phyloP scores from a whole-genome alignment of 1,140 invertebrate species.

The Arctopsyche grandis region DNA sequence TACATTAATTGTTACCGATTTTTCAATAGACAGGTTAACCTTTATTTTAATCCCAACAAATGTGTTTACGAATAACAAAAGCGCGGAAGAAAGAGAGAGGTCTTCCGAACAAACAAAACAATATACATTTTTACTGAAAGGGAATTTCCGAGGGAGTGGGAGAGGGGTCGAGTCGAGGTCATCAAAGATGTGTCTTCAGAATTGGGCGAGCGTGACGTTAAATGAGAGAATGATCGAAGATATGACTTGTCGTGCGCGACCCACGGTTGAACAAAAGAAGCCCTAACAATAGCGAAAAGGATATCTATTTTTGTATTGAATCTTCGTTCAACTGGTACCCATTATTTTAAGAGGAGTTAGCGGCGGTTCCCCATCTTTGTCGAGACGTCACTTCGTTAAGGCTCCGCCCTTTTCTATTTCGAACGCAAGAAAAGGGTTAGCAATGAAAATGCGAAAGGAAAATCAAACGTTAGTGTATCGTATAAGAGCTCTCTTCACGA shows the following conservation, averaged over 20 bases:
- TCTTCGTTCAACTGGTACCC: constrained; percentile 16
- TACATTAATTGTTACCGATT: no score
- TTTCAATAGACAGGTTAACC: not conserved
- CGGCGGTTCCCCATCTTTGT: not conserved
- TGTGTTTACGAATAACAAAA: not conserved
- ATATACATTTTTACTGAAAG: not conserved
- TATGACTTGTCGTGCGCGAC: constrained; percentile 4
- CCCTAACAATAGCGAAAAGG: constrained; percentile 6
- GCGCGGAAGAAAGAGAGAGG: no score
- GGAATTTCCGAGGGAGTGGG: no score
- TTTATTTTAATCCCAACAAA: not conserved
- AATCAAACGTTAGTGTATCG: not conserved
- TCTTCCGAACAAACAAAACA: not conserved
- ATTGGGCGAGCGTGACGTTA: constrained; percentile 8
- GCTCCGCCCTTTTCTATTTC: not conserved
- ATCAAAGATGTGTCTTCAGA: constrained; percentile 15
- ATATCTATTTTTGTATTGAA: constrained; percentile 27
- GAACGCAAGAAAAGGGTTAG: not conserved
- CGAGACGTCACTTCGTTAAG: not conserved
- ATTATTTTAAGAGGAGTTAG: no score
- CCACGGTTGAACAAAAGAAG: constrained; percentile 10
- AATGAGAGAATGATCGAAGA: constrained; percentile 22
- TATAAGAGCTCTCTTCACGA: not conserved
- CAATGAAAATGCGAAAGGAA: not conserved
- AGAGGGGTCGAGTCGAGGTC: not conserved